Percentiles rank a stretch among this genome's conserved stretches.
Evolutionary conservation across 2,888 invertebrate species (phyloP).

Genomic region (Myopa testacea): DNA sequence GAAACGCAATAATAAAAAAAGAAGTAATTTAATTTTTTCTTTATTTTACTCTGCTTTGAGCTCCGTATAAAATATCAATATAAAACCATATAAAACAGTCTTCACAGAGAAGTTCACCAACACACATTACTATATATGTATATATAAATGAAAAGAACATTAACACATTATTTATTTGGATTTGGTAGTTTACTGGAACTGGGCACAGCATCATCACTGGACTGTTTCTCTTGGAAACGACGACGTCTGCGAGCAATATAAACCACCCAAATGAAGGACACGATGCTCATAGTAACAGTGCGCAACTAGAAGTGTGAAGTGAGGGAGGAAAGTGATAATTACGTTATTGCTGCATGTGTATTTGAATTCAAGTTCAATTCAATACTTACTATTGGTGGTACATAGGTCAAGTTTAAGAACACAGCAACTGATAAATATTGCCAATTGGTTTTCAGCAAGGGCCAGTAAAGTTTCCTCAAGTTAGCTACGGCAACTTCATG

Average conservation of each 20-base stretch:
- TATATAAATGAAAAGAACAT: no score
- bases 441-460: conserved; percentile 79
- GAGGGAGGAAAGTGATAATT: not conserved
- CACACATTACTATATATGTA: no score
- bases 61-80: no score
- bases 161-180: no score
- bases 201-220: not conserved
- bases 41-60: no score
- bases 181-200: conserved; percentile 1
- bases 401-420: conserved; percentile 78
- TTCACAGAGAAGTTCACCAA: no score
- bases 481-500: conserved; percentile 76
- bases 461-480: conserved; percentile 74
- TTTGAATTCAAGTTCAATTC: no score
- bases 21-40: no score
- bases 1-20: no score
- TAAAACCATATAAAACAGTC: no score
- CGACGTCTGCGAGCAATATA: conserved; percentile 79
- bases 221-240: conserved; percentile 64
- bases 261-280: conserved; percentile 83
- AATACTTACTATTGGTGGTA: conserved; percentile 78
- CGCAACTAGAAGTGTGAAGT: conserved; percentile 73
- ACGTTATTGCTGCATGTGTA: no score
- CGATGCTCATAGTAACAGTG: conserved; percentile 80
- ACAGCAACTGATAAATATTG: conserved; percentile 82